Conservation (phyloP, 1,140 invertebrate species). For the Reticulitermes speratus region DNA sequence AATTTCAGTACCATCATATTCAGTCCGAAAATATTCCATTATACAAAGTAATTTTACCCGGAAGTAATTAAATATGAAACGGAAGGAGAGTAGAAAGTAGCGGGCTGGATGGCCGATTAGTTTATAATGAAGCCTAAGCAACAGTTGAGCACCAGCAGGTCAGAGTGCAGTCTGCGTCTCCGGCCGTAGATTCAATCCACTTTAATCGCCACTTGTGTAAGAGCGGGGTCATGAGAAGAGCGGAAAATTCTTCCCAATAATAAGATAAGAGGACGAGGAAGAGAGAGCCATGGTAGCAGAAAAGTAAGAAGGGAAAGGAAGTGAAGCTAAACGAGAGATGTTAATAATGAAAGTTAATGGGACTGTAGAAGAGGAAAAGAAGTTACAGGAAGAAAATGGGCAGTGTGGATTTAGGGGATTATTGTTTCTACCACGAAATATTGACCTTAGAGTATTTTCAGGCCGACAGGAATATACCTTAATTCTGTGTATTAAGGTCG, state of each 20-base stretch:
- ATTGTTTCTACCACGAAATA: neutral
- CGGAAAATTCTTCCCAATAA: neutral
- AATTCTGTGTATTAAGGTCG: too few species aligned
- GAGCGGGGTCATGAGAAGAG: neutral
- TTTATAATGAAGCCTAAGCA: neutral
- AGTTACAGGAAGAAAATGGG: neutral
- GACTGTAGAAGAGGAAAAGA: neutral
- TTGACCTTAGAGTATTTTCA: too few species aligned
- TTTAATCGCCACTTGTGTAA: slow-evolving; percentile 16
- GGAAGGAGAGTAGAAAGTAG: too few species aligned
- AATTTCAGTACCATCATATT: too few species aligned
- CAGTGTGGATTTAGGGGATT: neutral
- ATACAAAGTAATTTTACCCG: too few species aligned
- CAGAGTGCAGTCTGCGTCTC: neutral
- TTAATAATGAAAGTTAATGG: neutral
- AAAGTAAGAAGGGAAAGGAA: neutral
- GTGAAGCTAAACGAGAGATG: neutral
- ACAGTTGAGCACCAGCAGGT: neutral
- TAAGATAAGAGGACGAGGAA: neutral
- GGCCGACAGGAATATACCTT: too few species aligned
- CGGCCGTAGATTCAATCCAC: neutral
- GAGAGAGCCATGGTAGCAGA: neutral
- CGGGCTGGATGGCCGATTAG: neutral
- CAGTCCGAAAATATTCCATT: too few species aligned
- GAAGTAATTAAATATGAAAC: too few species aligned